Conservation (phyloP, 2,797 vertebrate species). For the Bradypodion pumilum region DNA sequence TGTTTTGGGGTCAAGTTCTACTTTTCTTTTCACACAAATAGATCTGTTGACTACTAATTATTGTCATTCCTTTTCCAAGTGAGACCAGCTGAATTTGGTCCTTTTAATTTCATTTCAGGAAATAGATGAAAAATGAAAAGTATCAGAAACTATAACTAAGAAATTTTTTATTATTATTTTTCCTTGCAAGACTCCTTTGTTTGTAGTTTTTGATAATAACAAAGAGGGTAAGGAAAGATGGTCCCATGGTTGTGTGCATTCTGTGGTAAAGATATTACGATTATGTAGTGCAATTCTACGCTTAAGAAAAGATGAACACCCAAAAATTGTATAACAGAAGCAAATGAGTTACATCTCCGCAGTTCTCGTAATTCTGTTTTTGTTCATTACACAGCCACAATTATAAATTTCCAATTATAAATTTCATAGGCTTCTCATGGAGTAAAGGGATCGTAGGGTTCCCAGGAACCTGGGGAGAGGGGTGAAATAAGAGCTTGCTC, state of each 20-base stretch:
- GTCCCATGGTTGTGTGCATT: constrained; percentile 6
- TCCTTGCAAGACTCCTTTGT: constrained; percentile 31
- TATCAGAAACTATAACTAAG: constrained; percentile 50
- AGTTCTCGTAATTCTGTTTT: background rate
- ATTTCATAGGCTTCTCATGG: too few relatives aligned
- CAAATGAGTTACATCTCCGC: background rate
- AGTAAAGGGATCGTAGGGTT: too few relatives aligned
- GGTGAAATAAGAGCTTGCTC: too few relatives aligned
- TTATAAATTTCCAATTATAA: too few relatives aligned
- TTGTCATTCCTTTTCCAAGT: constrained; percentile 38
- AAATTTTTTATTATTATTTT: constrained; percentile 45
- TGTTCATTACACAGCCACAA: background rate
- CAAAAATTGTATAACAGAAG: background rate
- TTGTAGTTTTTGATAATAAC: constrained; percentile 60
- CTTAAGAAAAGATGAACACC: constrained; percentile 4
- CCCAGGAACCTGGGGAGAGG: too few relatives aligned
- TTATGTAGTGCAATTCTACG: background rate
- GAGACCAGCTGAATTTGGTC: constrained; percentile 57
- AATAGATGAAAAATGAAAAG: constrained; percentile 51
- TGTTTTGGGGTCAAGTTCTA: constrained; percentile 65
- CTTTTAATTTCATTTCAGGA: constrained; percentile 63
- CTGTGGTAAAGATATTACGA: constrained; percentile 5
- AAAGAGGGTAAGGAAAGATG: constrained; percentile 44
- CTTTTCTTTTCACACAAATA: constrained; percentile 50
- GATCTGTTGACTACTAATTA: constrained; percentile 24